These are phyloP conservation scores for Ischnura elegans DNA, from an alignment of 2,888 invertebrate species.

Conservation along the genomic window DNA sequence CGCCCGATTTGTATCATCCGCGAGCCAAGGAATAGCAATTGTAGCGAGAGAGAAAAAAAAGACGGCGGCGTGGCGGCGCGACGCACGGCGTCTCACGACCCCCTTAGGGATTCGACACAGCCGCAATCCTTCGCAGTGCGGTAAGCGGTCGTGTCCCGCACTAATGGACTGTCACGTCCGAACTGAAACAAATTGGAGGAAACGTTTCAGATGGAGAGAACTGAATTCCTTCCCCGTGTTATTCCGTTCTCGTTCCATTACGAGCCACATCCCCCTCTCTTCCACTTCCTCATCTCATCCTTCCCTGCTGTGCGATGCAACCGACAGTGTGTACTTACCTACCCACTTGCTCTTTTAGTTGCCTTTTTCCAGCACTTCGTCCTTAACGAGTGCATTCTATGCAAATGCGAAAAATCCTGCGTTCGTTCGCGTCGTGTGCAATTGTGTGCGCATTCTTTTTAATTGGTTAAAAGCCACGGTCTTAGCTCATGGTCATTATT, in stretches of 20 bases:
- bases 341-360: neutral
- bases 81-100: neutral
- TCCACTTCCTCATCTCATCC: neutral
- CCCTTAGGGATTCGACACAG: neutral
- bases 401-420: constrained; percentile 16
- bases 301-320: neutral
- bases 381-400: constrained; percentile 34
- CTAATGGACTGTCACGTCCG: constrained; percentile 23
- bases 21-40: neutral
- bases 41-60: neutral
- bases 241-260: neutral
- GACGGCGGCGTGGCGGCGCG: neutral
- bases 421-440: neutral
- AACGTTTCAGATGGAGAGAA: neutral
- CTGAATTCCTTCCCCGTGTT: neutral
- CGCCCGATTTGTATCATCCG: neutral
- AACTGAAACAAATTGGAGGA: constrained; percentile 27
- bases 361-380: neutral
- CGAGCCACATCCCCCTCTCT: neutral
- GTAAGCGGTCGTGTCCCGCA: neutral
- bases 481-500: neutral
- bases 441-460: neutral
- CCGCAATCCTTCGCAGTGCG: neutral
- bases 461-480: constrained; percentile 1
- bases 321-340: neutral